Conservation (phyloP, 2,797 vertebrate genomes). For the Muscicapa comitata region DNA sequence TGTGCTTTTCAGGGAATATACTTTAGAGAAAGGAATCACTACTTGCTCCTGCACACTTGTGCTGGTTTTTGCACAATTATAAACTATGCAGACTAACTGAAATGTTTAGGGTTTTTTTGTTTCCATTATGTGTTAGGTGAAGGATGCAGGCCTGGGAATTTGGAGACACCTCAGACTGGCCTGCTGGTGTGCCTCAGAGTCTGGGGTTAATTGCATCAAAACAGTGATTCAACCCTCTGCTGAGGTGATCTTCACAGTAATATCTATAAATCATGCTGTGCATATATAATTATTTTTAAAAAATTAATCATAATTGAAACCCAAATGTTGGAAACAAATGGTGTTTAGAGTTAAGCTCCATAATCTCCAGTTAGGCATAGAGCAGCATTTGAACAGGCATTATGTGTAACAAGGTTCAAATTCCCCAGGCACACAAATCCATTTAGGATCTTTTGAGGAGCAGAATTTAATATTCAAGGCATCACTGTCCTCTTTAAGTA, state of each 20-base stretch:
- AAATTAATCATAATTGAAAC: neutral
- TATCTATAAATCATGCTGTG: neutral
- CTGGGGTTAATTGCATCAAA: neutral
- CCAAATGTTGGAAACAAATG: neutral
- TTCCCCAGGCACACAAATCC: neutral
- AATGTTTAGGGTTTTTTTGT: neutral
- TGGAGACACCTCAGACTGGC: neutral
- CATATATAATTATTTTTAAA: neutral
- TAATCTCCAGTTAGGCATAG: neutral
- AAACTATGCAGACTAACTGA: neutral
- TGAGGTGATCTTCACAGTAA: neutral
- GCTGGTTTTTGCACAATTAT: neutral
- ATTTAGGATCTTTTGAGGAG: neutral
- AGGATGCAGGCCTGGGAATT: neutral
- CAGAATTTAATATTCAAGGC: neutral
- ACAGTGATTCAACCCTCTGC: neutral
- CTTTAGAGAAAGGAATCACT: neutral
- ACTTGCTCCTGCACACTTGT: neutral
- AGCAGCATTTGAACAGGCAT: neutral
- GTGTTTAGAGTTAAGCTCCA: neutral
- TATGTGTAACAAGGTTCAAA: neutral
- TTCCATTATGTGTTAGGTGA: neutral
- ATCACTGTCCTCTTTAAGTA: neutral
- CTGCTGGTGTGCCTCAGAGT: neutral
- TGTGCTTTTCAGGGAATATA: neutral